These are phyloP conservation scores for Nomada fabriciana DNA, from an alignment of 2,888 invertebrate species.

Conservation along the genomic window DNA sequence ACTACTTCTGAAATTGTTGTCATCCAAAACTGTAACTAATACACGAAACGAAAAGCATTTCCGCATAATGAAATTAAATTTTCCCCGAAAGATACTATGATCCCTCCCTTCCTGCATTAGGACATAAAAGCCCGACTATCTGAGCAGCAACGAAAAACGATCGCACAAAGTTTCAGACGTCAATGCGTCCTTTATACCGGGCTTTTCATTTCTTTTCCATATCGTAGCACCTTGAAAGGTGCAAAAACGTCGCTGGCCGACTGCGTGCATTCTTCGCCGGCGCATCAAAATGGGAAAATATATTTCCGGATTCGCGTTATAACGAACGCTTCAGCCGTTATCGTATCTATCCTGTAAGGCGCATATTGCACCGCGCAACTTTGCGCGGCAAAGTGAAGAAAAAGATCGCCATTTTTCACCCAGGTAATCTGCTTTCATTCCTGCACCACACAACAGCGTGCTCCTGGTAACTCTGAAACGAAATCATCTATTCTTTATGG, in stretches of 20 bases:
- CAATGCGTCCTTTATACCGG: slow-evolving; percentile 40
- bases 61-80: background rate
- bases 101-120: slow-evolving; percentile 8
- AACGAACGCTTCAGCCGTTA: slow-evolving; percentile 27
- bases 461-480: background rate
- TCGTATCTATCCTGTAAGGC: slow-evolving; percentile 16
- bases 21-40: no score
- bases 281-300: slow-evolving; percentile 46
- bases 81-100: background rate
- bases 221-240: slow-evolving; percentile 10
- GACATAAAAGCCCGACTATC: slow-evolving; percentile 10
- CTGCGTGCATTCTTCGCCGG: slow-evolving; percentile 22
- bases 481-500: background rate
- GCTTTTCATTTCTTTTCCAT: slow-evolving; percentile 47
- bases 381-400: background rate
- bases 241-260: slow-evolving; percentile 36
- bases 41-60: no score
- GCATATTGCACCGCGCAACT: background rate
- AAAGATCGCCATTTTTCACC: slow-evolving; percentile 15
- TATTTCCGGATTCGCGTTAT: slow-evolving; percentile 38
- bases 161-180: slow-evolving; percentile 35
- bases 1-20: no score
- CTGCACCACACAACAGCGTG: background rate
- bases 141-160: slow-evolving; percentile 28
- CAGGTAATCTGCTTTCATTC: background rate